Evolutionary conservation across 2,797 vertebrate species (phyloP), one percentile per base, ranked within the genome.

Genomic region (Enteromius radiatus): DNA sequence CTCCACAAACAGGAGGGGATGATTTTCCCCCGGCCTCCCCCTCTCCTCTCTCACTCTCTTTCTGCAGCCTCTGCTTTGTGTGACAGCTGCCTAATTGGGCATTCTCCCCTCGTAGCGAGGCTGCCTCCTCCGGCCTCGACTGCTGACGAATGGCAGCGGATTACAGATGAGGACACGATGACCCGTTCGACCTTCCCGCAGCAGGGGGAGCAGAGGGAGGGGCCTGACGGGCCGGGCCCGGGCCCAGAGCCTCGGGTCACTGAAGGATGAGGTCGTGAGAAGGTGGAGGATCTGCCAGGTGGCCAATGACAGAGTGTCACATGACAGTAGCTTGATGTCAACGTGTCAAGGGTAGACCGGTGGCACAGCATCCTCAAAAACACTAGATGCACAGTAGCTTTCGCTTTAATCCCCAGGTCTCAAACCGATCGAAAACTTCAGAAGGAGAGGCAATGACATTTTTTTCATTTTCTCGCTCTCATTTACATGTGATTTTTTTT

Each of bases 31-130:
- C 67, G 23, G 59, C 78, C 54, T 61, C 67, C 45, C 65, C 61
- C 68, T 52, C 28, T 49, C 65, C 56, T 49, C 76, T 76, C 79
- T 71, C 54, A 69, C 78, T 69, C 75, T 80, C 76, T 94, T 95
- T 95, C 95, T 95, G 94, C 95, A 95, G 95, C 93, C 94, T 94
- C 89, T 94, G 95, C 95, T 95, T 95, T 96, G 95, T 96, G 94
- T 96, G 95, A 96, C 95, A 96, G 96, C 95, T 96, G 95, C 95
- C 95, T 96, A 96, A 96, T 96, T 96, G 95, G 95, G 95, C 94
- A 96, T 96, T 96, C 95, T 96, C 94, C 93, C 93, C 92, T 94
- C 94, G 94, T 96, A 95, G 94, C 92, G 85, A 95, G 94, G 92
- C 93, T 94, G 94, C 95, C 83, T 85, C 83, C 87, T 84, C 85